Conservation (phyloP, 2,113 vertebrate species). For the Hemibagrus wyckioides region DNA sequence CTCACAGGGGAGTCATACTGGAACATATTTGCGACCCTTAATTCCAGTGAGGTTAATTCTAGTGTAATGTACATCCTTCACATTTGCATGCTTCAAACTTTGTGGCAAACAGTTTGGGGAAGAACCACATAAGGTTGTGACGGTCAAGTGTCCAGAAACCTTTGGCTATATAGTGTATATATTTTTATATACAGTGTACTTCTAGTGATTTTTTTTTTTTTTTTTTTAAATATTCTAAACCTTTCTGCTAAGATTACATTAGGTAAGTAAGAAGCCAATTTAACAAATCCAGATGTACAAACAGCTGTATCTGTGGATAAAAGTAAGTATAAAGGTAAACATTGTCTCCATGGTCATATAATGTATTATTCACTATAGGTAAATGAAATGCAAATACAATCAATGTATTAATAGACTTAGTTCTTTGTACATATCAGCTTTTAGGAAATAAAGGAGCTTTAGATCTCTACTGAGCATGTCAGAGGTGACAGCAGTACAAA, state of each 20-base stretch:
- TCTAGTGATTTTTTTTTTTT: too few species aligned
- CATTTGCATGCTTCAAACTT: background rate
- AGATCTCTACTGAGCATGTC: background rate
- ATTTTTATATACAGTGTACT: too few species aligned
- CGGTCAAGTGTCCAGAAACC: background rate
- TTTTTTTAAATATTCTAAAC: background rate
- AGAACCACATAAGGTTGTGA: background rate
- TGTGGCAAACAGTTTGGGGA: background rate
- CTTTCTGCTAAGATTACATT: background rate
- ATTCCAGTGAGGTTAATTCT: background rate
- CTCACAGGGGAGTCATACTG: background rate
- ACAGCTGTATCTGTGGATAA: background rate
- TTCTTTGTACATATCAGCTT: background rate
- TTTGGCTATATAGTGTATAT: background rate
- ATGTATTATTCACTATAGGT: background rate
- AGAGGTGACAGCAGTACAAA: background rate
- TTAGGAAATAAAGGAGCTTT: background rate
- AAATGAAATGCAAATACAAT: background rate
- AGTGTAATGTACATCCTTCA: background rate
- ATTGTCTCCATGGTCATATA: background rate
- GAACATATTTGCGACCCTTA: background rate
- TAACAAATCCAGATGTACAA: background rate
- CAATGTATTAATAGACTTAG: background rate
- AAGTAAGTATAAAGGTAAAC: background rate
- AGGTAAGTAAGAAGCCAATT: background rate